Base-by-base conservation (phyloP, 2,888 invertebrate species). In the Ctena decussata region DNA sequence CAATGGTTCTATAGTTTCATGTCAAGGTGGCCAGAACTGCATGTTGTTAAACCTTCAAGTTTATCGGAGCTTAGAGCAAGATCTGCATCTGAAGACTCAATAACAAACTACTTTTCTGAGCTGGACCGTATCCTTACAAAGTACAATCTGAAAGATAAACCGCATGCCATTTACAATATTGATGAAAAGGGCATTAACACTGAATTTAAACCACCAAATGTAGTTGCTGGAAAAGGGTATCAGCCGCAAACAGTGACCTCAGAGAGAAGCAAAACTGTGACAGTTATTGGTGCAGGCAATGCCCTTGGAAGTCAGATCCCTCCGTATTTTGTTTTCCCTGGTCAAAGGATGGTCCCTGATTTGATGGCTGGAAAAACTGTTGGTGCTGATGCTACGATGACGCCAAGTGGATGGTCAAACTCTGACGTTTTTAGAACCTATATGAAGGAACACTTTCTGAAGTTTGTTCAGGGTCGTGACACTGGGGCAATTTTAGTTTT, bases 181-280 rank as follows among this genome's bases (percentile, higher is more conserved):
- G 85, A 85, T 27, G 79, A 82, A 46, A 85, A 85, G 32, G 86
- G 86, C 15, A 32, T 86, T 0, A 73, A 60, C 21, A 71, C 72
- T 44, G 77, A 77, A 46, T 65, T 32, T 27, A 82, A 73, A 35
- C 86, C 82, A n/a, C 69, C 73, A 15, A 69, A 60, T 60, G 15
- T 41, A 11, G 81, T 84, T 49, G 80, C 80, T 57, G 60, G 37
- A 21, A 41, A 37, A 0, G 32, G 6, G 0, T 65, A 69, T n/a
- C 30, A 44, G 11, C 32, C 81, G 0, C 65, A 46, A 57, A 46
- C 41, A 21, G 27, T 79, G 32, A 71, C 27, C 0, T 57, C 79
- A 30, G 70, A 71, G 18, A 74, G 39, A 21, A 44, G 65, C 1
- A 77, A 44, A 35, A 79, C 79, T 24, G 70, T 75, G 0, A 85